Evolutionary conservation across 1,140 invertebrate species (phyloP), one percentile per base, ranked within the genome.

Genomic region (Cydia fagiglandana): DNA sequence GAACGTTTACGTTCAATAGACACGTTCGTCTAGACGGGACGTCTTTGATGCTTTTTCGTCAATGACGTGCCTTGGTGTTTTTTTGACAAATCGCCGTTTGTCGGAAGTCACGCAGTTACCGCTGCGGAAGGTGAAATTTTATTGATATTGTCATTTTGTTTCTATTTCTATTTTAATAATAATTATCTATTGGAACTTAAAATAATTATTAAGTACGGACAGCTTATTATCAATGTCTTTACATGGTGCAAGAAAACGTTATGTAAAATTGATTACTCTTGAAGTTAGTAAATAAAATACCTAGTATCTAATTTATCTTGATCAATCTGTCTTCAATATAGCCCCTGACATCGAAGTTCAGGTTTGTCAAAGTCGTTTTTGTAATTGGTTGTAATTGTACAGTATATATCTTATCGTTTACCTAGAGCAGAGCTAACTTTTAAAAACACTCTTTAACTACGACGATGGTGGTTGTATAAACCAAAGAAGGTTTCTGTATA

Each of bases 71-170:
- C 81, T 81, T 41, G 77, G 64, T 64, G 76, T 80, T 83, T 80
- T 84, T 85, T 85, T 53, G 77, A 64, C 75, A 77, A 76, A 56
- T 64, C 64, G 50, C 9, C 74, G 81, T 83, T 85, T 88, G 86
- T 85, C 86, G 86, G 86, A 56, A 86, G 84, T 83, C 86, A 88
- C 86, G 86, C 76, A 79, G 79, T 75, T 66, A 77, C 76, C 76
- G 74, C 74, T 20, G 56, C 77, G 66, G 77, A 78, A 76, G 83
- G 83, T 84, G 86, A 79, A 84, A 85, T 24, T 24, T 24, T 24
- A 24, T 83, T 50, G 76, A 53, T 70, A n/a, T 30, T 66, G 66
- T 70, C 15, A 70, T 38, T 61, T 70, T 70, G 66, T 68, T 68
- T 68, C 38, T 20, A 12, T 61, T 24, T 61, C 10, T 24, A 17